Conservation (phyloP, 2,113 vertebrate genomes). For the Hemiscyllium ocellatum region DNA sequence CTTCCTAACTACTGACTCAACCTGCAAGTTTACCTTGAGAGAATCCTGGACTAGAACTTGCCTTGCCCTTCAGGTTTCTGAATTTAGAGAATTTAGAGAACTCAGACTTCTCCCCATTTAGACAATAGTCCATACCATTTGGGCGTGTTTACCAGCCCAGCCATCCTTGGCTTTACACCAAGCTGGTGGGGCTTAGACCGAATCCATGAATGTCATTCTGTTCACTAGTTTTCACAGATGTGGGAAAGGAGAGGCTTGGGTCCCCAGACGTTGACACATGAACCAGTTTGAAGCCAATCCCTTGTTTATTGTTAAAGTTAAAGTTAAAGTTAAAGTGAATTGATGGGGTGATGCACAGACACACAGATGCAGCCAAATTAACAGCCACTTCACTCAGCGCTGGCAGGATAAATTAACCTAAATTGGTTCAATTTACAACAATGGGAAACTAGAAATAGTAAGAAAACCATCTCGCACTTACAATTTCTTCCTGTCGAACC, state of each 20-base stretch:
- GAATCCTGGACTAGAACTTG: no score
- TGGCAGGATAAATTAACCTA: neutral
- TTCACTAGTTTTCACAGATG: neutral
- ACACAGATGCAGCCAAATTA: neutral
- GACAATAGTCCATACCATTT: no score
- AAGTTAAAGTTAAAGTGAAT: neutral
- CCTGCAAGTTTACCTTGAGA: no score
- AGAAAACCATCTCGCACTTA: neutral
- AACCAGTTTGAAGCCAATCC: neutral
- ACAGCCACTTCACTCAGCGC: no score
- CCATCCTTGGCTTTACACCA: no score
- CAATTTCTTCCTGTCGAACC: neutral
- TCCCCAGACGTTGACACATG: neutral
- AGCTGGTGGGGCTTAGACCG: no score
- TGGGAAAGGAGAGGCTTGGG: neutral
- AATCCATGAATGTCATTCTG: no score
- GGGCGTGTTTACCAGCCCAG: no score
- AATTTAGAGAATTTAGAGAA: no score
- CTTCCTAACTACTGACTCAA: no score
- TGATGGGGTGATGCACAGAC: neutral
- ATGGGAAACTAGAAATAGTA: neutral
- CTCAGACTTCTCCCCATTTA: no score
- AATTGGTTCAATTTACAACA: neutral
- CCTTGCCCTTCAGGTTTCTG: no score
- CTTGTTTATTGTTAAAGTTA: neutral